Percentiles rank a stretch among this genome's conserved stretches.
These are phyloP conservation scores for Telmatherina bonti DNA, from an alignment of 2,797 vertebrate species.

Conservation along the genomic window DNA sequence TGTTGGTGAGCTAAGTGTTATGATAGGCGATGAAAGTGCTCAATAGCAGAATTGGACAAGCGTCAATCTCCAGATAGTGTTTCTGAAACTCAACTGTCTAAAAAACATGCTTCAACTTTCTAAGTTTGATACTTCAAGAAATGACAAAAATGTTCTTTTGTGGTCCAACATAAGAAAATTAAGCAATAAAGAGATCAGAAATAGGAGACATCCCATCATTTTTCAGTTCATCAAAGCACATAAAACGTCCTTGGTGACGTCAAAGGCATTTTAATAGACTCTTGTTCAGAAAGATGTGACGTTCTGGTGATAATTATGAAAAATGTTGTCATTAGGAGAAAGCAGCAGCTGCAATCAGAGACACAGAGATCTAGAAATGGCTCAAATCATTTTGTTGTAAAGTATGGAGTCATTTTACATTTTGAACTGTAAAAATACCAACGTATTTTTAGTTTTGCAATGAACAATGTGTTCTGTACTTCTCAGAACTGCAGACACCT, in stretches of 20 bases:
- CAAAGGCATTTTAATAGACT: neutral
- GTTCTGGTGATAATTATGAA: neutral
- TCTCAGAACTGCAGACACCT: neutral
- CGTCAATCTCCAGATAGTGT: slow-evolving; percentile 1
- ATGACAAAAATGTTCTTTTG: neutral
- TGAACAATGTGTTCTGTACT: neutral
- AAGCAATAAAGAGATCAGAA: neutral
- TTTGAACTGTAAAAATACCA: neutral
- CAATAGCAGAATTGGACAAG: slow-evolving; percentile 26
- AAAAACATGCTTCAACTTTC: slow-evolving; percentile 1
- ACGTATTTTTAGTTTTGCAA: neutral
- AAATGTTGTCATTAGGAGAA: neutral
- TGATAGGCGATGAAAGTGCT: slow-evolving; percentile 13
- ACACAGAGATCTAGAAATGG: neutral
- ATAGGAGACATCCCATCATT: neutral
- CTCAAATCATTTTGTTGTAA: neutral
- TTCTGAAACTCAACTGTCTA: neutral
- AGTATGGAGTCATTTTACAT: neutral
- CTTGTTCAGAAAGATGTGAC: neutral
- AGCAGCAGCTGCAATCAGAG: neutral
- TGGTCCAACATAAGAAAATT: too few relatives aligned
- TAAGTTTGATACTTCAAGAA: neutral
- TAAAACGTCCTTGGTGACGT: neutral
- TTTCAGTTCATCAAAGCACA: neutral
- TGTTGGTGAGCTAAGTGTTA: slow-evolving; percentile 14